Evolutionary conservation across 2,797 vertebrate species (phyloP).

Genomic region (Craterocephalus amniculus): DNA sequence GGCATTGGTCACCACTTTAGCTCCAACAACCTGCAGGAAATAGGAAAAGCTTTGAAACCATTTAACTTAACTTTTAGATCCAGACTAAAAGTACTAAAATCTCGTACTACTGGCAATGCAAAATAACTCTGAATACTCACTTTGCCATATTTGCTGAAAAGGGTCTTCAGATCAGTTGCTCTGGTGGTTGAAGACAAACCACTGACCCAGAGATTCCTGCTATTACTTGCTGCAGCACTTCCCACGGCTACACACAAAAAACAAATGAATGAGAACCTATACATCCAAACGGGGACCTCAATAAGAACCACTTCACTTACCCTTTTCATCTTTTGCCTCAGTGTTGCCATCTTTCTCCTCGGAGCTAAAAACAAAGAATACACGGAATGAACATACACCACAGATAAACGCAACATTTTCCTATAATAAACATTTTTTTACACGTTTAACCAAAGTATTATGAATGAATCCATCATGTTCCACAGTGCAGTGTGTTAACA

Average conservation of each 20-base stretch:
- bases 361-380: slow-evolving; percentile 87
- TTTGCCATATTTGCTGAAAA: slow-evolving; percentile 98
- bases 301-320: slow-evolving; percentile 68
- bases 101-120: accelerated
- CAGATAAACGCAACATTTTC: slow-evolving; percentile 27
- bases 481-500: slow-evolving; percentile 54
- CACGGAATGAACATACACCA: slow-evolving; percentile 43
- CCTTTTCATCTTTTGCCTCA: slow-evolving; percentile 90
- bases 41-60: not conserved
- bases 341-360: slow-evolving; percentile 87
- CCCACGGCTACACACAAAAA: slow-evolving; percentile 58
- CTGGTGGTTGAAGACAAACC: slow-evolving; percentile 96
- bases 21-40: slow-evolving; percentile 89
- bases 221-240: slow-evolving; percentile 74
- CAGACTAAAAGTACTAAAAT: not conserved
- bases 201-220: slow-evolving; percentile 96
- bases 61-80: no score
- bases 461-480: slow-evolving; percentile 58
- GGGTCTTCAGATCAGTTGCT: slow-evolving; percentile 96
- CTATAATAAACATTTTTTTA: slow-evolving; percentile 23
- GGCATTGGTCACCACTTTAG: slow-evolving; percentile 97
- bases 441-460: slow-evolving; percentile 26
- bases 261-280: not conserved
- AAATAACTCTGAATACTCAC: slow-evolving; percentile 60
- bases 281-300: accelerated